phyloP scores from a whole-genome alignment of 2,888 invertebrate genomes.

The Drosophila percnosoma region DNA sequence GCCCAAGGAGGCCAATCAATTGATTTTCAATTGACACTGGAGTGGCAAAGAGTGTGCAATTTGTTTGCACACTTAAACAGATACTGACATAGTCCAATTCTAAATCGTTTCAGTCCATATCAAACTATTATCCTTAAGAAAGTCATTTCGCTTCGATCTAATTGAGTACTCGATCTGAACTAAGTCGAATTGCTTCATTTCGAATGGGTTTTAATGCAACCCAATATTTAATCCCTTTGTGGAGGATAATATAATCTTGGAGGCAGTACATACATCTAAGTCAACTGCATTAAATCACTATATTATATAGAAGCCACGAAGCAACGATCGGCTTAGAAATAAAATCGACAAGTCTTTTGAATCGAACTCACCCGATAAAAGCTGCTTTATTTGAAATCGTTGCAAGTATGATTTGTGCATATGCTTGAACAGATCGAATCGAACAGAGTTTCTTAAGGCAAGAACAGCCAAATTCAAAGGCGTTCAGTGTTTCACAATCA shows the following conservation, averaged over 20 bases:
- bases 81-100: not conserved
- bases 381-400: not conserved
- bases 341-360: too few relatives aligned
- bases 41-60: not conserved
- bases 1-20: not conserved
- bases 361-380: not conserved
- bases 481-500: constrained; percentile 6
- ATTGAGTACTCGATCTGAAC: not conserved
- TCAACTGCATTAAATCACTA: not conserved
- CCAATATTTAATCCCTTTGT: not conserved
- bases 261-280: not conserved
- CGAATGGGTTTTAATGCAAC: not conserved
- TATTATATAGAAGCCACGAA: not conserved
- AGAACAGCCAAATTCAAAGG: constrained; percentile 1
- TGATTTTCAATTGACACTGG: not conserved
- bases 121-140: not conserved
- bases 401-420: not conserved
- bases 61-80: not conserved
- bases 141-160: not conserved
- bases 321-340: too few relatives aligned
- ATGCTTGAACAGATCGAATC: not conserved
- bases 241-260: not conserved
- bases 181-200: not conserved
- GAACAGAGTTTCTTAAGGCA: not conserved
- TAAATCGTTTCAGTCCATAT: not conserved